These are phyloP conservation scores for Caenorhabditis auriculariae DNA, from an alignment of 2,888 invertebrate species.

Conservation along the genomic window DNA sequence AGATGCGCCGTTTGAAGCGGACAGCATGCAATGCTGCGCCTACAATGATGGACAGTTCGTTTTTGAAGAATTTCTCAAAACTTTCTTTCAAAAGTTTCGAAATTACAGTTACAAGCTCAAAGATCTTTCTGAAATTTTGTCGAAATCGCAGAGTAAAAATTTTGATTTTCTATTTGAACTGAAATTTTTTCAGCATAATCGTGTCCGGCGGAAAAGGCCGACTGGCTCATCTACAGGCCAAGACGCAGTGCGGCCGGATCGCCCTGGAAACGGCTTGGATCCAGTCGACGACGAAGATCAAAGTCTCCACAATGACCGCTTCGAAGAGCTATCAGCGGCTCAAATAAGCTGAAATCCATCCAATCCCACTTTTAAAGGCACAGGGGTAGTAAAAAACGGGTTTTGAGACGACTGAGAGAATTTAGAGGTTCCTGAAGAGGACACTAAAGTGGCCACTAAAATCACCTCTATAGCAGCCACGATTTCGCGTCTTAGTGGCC, in stretches of 20 bases:
- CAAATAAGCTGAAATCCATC: too few relatives aligned
- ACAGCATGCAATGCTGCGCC: constrained; percentile 20
- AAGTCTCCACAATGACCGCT: too few relatives aligned
- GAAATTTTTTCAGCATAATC: constrained; percentile 18
- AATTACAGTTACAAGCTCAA: neutral
- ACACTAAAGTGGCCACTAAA: too few relatives aligned
- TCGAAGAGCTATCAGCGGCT: too few relatives aligned
- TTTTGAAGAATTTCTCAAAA: neutral
- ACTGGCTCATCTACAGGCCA: constrained; percentile 19
- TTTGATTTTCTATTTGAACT: neutral
- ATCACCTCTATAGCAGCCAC: too few relatives aligned
- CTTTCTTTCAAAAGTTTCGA: neutral
- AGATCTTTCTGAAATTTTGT: neutral
- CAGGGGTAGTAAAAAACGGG: too few relatives aligned
- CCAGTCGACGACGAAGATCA: too few relatives aligned
- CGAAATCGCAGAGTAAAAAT: neutral
- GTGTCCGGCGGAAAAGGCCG: constrained; percentile 27
- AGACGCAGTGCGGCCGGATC: constrained; percentile 10
- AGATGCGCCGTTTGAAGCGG: constrained; percentile 21
- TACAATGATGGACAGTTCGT: constrained; percentile 30
- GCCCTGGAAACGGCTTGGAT: constrained; percentile 8
- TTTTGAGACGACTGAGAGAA: too few relatives aligned
- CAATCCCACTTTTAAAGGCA: too few relatives aligned
- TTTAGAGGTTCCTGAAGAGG: too few relatives aligned
- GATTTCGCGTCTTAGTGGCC: too few relatives aligned